A percentile compares a stretch with the other conserved stretches of the same genome.
Conservation (phyloP, 2,113 vertebrate species). For the Pelodiscus sinensis region DNA sequence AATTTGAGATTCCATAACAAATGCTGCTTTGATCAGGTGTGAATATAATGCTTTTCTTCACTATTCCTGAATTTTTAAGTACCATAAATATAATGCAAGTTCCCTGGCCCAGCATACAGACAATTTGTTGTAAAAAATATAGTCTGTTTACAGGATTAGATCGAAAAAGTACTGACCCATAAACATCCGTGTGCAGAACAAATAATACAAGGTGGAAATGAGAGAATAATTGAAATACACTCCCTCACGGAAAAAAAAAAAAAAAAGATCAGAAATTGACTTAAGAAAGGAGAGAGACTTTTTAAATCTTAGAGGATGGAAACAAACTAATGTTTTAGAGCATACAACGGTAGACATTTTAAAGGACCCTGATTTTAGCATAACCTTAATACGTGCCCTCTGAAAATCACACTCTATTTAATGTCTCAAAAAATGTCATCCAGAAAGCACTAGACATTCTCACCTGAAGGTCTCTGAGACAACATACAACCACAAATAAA, state of each 20-base stretch:
- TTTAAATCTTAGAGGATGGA: not conserved
- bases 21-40: not conserved
- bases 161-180: not conserved
- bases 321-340: not conserved
- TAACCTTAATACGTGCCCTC: not conserved
- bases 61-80: not conserved
- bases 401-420: not conserved
- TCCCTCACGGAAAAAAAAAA: not conserved
- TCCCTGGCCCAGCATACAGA: not conserved
- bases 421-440: not conserved
- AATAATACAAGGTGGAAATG: not conserved
- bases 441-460: not conserved
- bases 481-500: not conserved
- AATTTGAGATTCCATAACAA: not conserved
- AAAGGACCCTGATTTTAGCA: not conserved
- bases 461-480: not conserved
- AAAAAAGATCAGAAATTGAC: not conserved
- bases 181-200: not conserved
- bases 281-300: not conserved
- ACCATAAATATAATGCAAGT: not conserved
- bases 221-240: not conserved
- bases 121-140: not conserved
- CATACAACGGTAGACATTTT: not conserved
- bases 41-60: not conserved
- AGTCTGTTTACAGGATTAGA: rapidly evolving